Percentiles rank a stretch among this genome's conserved stretches.
Evolutionary conservation across 2,888 invertebrate species (phyloP).

Genomic region (Nemurella pictetii): DNA sequence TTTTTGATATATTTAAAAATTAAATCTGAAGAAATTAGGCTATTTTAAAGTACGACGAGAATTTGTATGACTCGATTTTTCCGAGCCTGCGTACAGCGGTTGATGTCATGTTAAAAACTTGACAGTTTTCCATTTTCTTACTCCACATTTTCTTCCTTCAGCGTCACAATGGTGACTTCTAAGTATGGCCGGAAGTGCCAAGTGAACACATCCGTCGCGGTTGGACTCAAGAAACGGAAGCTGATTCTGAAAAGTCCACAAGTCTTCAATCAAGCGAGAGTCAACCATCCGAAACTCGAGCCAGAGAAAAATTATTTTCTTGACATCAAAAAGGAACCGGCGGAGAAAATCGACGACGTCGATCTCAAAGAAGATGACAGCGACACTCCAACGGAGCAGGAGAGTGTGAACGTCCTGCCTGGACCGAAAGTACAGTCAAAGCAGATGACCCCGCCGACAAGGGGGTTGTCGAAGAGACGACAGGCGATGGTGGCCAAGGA

Average conservation of each 20-base stretch:
- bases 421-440: not conserved
- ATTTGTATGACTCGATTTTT: no score
- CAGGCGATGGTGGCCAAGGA: not conserved
- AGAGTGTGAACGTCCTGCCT: not conserved
- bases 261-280: not conserved
- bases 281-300: not conserved
- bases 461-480: not conserved
- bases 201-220: constrained; percentile 28
- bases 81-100: no score
- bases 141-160: not conserved
- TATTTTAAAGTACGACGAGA: no score
- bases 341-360: not conserved
- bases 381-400: no score
- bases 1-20: no score
- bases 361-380: not conserved
- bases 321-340: not conserved
- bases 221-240: not conserved
- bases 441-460: not conserved
- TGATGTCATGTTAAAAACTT: no score
- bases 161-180: constrained; percentile 34
- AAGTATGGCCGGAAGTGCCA: constrained; percentile 39
- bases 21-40: no score
- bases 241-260: not conserved
- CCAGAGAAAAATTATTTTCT: not conserved
- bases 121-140: no score